Evolutionary conservation across 2,113 vertebrate genomes (phyloP).

Genomic region (Actinemys pallida): DNA sequence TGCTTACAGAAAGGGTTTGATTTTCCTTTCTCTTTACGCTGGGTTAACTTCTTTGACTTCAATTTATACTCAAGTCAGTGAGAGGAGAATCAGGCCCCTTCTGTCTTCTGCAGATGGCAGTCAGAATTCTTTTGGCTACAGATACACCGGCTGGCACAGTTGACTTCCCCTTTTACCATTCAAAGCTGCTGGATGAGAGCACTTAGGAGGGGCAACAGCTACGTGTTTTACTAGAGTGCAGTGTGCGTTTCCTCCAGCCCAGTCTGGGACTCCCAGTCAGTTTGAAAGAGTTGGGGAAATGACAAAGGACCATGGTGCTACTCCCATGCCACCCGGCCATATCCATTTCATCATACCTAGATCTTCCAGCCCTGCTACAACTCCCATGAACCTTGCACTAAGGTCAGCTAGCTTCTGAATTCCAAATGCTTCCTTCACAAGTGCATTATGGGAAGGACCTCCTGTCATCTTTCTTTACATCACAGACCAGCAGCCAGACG

Average conservation of each 20-base stretch:
- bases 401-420: background rate
- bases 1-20: background rate
- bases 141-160: fast-evolving
- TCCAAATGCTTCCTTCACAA: background rate
- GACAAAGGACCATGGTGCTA: background rate
- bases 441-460: background rate
- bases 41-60: background rate
- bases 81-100: background rate
- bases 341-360: background rate
- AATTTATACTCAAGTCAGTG: fast-evolving
- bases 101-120: background rate
- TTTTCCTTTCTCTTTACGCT: background rate
- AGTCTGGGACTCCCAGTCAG: background rate
- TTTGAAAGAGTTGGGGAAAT: background rate
- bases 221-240: background rate
- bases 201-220: background rate
- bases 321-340: fast-evolving
- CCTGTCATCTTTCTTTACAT: background rate
- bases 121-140: background rate
- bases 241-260: fast-evolving
- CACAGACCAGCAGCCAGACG: background rate
- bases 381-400: background rate
- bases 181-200: background rate
- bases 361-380: background rate
- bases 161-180: background rate